These are phyloP conservation scores for Labeo calbasu DNA, from an alignment of 2,797 vertebrate species.

Conservation along the genomic window DNA sequence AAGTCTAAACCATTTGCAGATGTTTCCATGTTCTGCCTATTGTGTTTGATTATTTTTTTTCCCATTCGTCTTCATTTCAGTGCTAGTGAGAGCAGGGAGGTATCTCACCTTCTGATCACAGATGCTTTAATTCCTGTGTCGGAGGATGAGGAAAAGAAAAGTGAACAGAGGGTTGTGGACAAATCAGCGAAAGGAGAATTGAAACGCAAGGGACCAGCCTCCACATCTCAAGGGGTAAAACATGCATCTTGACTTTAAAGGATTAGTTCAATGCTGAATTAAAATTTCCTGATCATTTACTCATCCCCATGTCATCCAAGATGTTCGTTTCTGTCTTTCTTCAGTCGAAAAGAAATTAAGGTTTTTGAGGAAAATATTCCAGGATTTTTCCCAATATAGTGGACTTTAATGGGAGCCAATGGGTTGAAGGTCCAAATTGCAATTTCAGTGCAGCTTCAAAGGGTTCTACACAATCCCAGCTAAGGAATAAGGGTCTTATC, in stretches of 20 bases:
- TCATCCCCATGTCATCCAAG: too few relatives aligned
- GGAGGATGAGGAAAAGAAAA: conserved; percentile 37
- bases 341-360: too few relatives aligned
- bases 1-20: background rate
- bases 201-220: background rate
- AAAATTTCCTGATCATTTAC: too few relatives aligned
- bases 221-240: conserved; percentile 21
- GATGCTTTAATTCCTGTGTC: conserved; percentile 39
- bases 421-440: too few relatives aligned
- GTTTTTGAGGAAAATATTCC: too few relatives aligned
- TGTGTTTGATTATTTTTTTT: background rate
- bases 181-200: background rate
- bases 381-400: too few relatives aligned
- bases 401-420: too few relatives aligned
- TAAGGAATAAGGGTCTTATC: too few relatives aligned
- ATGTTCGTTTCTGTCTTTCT: too few relatives aligned
- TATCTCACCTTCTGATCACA: conserved; percentile 37
- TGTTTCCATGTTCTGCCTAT: background rate
- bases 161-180: background rate
- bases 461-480: too few relatives aligned
- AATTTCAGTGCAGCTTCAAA: too few relatives aligned
- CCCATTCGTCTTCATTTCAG: conserved; percentile 9
- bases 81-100: conserved; percentile 17
- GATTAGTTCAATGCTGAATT: too few relatives aligned
- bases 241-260: background rate